phyloP scores from a whole-genome alignment of 2,888 invertebrate genomes.

The Sphaerophoria rueppellii region DNA sequence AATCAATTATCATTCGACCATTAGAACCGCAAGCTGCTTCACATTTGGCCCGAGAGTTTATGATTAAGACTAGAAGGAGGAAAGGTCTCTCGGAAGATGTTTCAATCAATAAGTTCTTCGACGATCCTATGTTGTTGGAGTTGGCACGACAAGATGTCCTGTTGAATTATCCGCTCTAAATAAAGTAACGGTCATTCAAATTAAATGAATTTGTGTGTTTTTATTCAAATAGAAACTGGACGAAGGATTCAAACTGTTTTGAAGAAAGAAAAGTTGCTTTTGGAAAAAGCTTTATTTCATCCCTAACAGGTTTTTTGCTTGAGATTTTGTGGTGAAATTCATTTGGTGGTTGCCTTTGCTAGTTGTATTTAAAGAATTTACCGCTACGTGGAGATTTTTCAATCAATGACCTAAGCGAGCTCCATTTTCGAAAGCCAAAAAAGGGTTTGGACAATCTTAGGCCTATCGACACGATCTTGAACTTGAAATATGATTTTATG shows the following conservation, averaged over 20 bases:
- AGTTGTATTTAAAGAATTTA: background rate
- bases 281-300: background rate
- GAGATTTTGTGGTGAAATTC: background rate
- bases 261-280: background rate
- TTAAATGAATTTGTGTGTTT: background rate
- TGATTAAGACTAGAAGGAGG: conserved; percentile 98
- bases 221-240: background rate
- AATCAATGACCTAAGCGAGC: too few species aligned
- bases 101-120: conserved; percentile 99
- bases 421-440: too few species aligned
- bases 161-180: conserved; percentile 88
- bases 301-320: too few species aligned
- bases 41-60: conserved; percentile 98
- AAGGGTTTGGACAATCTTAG: too few species aligned
- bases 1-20: conserved; percentile 97
- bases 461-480: too few species aligned
- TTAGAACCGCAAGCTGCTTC: conserved; percentile 99
- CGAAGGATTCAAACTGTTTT: background rate
- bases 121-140: conserved; percentile 99
- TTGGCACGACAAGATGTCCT: conserved; percentile 98
- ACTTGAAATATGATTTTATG: too few species aligned
- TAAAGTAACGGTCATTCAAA: background rate
- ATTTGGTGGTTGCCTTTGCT: background rate
- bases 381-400: background rate
- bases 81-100: conserved; percentile 99